Evolutionary conservation across 2,888 invertebrate species (phyloP), one percentile per base, ranked within the genome.

Genomic region (Ectropis crepuscularia): DNA sequence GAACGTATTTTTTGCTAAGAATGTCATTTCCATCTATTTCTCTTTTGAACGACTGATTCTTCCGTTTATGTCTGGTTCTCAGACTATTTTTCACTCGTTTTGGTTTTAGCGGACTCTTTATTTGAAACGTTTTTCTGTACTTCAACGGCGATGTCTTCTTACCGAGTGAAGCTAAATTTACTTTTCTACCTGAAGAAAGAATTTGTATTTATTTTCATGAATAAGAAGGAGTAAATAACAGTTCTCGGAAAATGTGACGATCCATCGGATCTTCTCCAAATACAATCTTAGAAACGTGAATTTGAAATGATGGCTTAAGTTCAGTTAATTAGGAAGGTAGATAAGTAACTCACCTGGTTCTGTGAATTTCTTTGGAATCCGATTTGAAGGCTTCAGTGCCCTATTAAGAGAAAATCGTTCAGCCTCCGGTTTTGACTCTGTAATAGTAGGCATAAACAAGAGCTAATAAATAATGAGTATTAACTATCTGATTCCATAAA

Each of bases 1-100:
- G 90, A 54, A 88, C 82, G 71, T 90, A 86, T 75, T 89, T 88
- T 45, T 80, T 77, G 70, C 81, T 82, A 72, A 85, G 77, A 61
- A 79, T 74, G 57, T 79, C 87, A 86, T 89, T 76, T 70, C 81
- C 79, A 65, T 73, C 67, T 48, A 83, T 78, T 73, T 89, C 86
- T 61, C 85, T 77, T 78, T 90, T 89, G 41, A 71, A 70, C 0
- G 86, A 81, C 68, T 82, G 79, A 63, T 78, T 85, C 63, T 77
- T 86, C 8, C 80, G 77, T 70, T 81, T 85, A 41, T 75, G 68
- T 59, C 77, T 75, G 11, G 74, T 76, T 65, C 75, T 81, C 61
- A 80, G 72, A 36, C 75, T 63, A 42, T 77, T 71, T 68, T 83
- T 89, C 2, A 88, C 65, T 67, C 81, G 83, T 65, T 81, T 88